phyloP scores from a whole-genome alignment of 2,113 vertebrate genomes.

The Neodon shergylaensis region DNA sequence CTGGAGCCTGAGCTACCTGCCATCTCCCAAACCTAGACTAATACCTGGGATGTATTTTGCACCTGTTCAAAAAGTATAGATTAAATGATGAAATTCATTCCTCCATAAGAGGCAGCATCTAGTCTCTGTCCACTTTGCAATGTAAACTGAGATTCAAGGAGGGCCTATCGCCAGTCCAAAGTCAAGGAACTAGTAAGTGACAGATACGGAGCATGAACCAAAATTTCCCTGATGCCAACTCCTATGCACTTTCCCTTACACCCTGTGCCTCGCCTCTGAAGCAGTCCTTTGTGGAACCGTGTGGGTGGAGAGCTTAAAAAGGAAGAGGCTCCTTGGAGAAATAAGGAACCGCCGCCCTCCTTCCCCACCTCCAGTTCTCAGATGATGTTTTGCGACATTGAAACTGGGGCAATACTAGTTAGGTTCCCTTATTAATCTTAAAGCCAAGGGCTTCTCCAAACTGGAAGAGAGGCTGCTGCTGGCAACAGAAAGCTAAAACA shows the following conservation, averaged over 20 bases:
- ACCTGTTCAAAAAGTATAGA: background rate
- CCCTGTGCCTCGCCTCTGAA: slow-evolving; percentile 29
- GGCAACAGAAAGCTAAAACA: background rate
- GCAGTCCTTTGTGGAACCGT: slow-evolving; percentile 55
- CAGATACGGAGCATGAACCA: background rate
- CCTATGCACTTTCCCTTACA: background rate
- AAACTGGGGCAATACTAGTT: slow-evolving; percentile 44
- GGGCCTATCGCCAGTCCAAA: background rate
- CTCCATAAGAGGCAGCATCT: background rate
- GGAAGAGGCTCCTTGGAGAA: slow-evolving; percentile 55
- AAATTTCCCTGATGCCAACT: slow-evolving; percentile 33
- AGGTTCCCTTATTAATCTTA: slow-evolving; percentile 4
- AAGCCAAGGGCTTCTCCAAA: background rate
- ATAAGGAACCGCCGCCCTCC: slow-evolving; percentile 48
- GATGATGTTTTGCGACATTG: slow-evolving; percentile 68
- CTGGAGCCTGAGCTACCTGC: background rate
- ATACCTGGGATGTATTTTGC: background rate
- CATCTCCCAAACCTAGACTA: background rate
- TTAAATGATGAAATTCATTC: background rate
- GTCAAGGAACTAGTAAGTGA: slow-evolving; percentile 6
- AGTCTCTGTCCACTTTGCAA: background rate
- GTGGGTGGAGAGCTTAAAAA: slow-evolving; percentile 69
- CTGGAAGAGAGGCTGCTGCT: background rate
- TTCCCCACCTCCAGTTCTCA: slow-evolving; percentile 69
- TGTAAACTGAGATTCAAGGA: background rate